phyloP scores from a whole-genome alignment of 2,113 vertebrate species.

The Erythrolamprus reginae region DNA sequence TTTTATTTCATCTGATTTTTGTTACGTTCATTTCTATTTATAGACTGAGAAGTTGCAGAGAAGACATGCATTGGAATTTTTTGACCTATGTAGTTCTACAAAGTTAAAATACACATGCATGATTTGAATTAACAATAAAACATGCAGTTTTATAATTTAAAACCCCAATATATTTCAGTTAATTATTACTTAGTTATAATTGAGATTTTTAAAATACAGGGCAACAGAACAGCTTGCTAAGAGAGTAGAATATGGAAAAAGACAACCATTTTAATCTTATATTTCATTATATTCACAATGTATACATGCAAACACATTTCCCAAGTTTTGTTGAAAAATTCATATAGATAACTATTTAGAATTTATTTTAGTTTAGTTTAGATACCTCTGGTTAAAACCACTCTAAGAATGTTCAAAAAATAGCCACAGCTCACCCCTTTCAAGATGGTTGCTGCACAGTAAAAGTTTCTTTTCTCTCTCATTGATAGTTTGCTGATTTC shows the following conservation, averaged over 20 bases:
- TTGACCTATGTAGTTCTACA: not conserved
- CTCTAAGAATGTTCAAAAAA: not conserved
- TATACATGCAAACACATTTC: not conserved
- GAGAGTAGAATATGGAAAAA: not conserved
- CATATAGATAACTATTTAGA: not conserved
- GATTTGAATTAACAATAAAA: not conserved
- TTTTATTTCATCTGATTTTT: not conserved
- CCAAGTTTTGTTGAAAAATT: not conserved
- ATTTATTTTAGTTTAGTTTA: not conserved
- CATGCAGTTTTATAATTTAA: not conserved
- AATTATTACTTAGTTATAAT: not conserved
- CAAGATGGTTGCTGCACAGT: too few relatives aligned
- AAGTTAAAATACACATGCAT: not conserved
- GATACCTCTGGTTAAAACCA: not conserved
- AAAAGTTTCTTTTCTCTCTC: too few relatives aligned
- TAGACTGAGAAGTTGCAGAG: not conserved
- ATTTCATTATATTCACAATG: not conserved
- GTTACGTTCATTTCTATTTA: not conserved
- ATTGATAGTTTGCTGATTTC: too few relatives aligned
- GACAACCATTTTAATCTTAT: not conserved
- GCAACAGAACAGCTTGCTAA: not conserved
- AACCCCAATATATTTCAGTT: not conserved
- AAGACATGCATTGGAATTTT: not conserved
- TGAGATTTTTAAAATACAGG: not conserved
- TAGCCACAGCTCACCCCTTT: not conserved